These are phyloP conservation scores for Zophobas morio DNA, from an alignment of 1,140 invertebrate species.

Conservation along the genomic window DNA sequence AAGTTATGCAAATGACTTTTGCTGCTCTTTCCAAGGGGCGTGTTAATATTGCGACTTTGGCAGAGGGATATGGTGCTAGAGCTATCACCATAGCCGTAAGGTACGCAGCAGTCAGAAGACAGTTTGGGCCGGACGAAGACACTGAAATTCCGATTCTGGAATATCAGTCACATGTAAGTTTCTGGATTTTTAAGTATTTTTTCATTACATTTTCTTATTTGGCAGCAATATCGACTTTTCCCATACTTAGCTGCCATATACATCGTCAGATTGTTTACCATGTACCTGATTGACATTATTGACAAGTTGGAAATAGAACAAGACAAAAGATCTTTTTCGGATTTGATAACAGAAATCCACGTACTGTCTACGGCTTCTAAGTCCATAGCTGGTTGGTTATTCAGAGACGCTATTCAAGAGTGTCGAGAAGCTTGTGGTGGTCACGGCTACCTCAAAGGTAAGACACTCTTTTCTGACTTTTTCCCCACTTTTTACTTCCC, in stretches of 20 bases:
- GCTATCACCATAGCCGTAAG: conserved; percentile 89
- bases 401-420: conserved; percentile 90
- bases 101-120: conserved; percentile 90
- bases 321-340: conserved; percentile 59
- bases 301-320: conserved; percentile 59
- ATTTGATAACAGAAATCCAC: conserved; percentile 85
- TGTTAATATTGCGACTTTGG: conserved; percentile 77
- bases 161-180: conserved; percentile 86
- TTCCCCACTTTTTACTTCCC: no score
- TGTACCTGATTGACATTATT: conserved; percentile 64
- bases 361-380: conserved; percentile 91
- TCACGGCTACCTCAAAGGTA: conserved; percentile 83
- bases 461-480: no score
- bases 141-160: conserved; percentile 88
- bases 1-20: conserved; percentile 84
- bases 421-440: conserved; percentile 93
- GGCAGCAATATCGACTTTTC: conserved; percentile 91
- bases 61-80: conserved; percentile 80
- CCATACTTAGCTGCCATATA: conserved; percentile 90
- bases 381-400: conserved; percentile 88
- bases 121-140: conserved; percentile 84
- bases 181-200: conserved; percentile 41
- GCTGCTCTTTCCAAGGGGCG: conserved; percentile 90
- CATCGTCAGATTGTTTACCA: conserved; percentile 81
- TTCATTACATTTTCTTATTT: background rate